Evolutionary conservation across 2,113 vertebrate genomes (phyloP), one percentile per base, ranked within the genome.

Genomic region (Indicator maculatus): DNA sequence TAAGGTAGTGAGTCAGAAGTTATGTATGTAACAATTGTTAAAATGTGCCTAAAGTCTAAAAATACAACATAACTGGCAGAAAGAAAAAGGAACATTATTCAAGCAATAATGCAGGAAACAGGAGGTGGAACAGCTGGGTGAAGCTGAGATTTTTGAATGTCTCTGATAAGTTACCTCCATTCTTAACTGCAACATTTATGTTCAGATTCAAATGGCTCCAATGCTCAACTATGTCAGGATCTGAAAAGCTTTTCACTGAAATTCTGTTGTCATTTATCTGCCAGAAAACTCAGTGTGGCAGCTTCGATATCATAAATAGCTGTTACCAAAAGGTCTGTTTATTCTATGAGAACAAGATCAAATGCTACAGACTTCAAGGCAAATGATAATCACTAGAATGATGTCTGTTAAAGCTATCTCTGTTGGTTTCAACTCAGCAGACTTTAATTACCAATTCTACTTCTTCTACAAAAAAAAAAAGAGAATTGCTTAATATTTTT

Each of bases 11-110:
- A 90, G 26, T 86, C 88, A 88, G 64, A 86, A 92, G n/a, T 33
- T 58, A 44, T 59, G 27, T 65, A 36, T 76, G 23, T 61, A 92
- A 58, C 15, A 71, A 80, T 56, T 76, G 27, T 59, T 91, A 41
- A 88, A 91, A 95, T 88, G 18, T 56, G 38, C 63, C 81, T 88
- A 66, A 89, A 92, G 17, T 85, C 73, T 87, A 72, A 93, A 88
- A 90, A 67, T 89, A 53, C 17, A 75, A 28, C n/a, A 67, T 31
- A 78, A 11, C 33, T 41, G 16, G 64, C 69, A 71, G 69, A 72
- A 86, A 80, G 31, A 33, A 65, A 81, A 71, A 93, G 53, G 13
- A 85, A 50, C 5, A 24, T 78, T 0, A 52, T 77, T 93, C 55
- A 64, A 90, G 77, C 11, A 66, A 36, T 59, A 70, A 72, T 64